A percentile compares a stretch with the other conserved stretches of the same genome.
phyloP scores from a whole-genome alignment of 2,113 vertebrate species.

The Lophotis ruficrista region DNA sequence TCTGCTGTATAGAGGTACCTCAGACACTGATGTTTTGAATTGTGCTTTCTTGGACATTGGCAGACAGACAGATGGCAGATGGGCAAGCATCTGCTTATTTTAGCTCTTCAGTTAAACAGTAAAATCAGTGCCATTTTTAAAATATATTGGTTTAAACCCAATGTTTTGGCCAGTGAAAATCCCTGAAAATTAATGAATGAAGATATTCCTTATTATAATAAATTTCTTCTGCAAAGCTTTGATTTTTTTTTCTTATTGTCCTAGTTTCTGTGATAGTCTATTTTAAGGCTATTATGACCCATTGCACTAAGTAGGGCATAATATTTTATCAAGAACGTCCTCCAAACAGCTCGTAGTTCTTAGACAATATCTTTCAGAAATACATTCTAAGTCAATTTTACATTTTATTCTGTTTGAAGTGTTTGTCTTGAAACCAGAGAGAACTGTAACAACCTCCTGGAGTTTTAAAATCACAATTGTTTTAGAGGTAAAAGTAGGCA shows the following conservation, averaged over 20 bases:
- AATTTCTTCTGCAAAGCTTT: background rate
- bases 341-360: background rate
- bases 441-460: background rate
- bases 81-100: slow-evolving; percentile 15
- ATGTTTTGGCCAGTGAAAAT: background rate
- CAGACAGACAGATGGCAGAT: background rate
- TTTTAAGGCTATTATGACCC: background rate
- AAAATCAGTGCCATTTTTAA: background rate
- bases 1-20: background rate
- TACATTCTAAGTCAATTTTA: background rate
- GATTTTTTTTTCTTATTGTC: background rate
- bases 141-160: background rate
- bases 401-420: background rate
- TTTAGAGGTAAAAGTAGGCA: background rate
- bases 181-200: background rate
- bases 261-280: background rate
- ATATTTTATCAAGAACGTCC: background rate
- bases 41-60: background rate
- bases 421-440: background rate
- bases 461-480: background rate
- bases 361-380: background rate
- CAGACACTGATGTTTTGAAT: background rate
- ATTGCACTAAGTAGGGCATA: background rate
- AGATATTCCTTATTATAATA: background rate
- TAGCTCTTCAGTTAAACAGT: background rate